These are phyloP conservation scores for Sogatella furcifera DNA, from an alignment of 1,140 invertebrate species.

Conservation along the genomic window DNA sequence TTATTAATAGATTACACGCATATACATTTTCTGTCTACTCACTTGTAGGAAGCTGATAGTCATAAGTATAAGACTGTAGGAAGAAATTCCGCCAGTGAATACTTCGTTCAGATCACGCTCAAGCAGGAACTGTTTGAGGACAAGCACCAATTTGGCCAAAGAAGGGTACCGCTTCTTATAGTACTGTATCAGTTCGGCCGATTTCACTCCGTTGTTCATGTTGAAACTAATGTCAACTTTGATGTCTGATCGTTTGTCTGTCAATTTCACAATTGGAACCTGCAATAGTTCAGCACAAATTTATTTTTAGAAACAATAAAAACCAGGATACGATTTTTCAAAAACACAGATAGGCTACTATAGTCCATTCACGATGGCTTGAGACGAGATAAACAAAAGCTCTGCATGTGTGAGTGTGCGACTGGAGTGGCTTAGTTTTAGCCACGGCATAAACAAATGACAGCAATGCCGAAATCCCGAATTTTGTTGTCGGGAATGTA, in stretches of 20 bases:
- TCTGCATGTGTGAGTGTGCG: no score
- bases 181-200: slow-evolving; percentile 87
- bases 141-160: slow-evolving; percentile 86
- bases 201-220: slow-evolving; percentile 91
- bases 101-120: slow-evolving; percentile 98
- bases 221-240: slow-evolving; percentile 97
- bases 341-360: no score
- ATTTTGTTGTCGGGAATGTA: no score
- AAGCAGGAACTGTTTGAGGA: slow-evolving; percentile 94
- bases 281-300: slow-evolving; percentile 24
- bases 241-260: slow-evolving; percentile 87
- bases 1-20: no score
- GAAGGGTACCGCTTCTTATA: slow-evolving; percentile 71
- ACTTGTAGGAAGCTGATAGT: slow-evolving; percentile 95
- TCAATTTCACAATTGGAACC: slow-evolving; percentile 94
- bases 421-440: no score
- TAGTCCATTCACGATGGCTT: no score
- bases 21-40: slow-evolving; percentile 13
- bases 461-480: no score
- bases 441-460: no score
- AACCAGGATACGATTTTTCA: neutral
- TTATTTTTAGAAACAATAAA: neutral
- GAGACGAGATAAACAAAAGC: no score
- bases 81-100: slow-evolving; percentile 96
- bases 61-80: slow-evolving; percentile 97